Conservation (phyloP, 2,888 invertebrate genomes). For the Mythimna loreyi region DNA sequence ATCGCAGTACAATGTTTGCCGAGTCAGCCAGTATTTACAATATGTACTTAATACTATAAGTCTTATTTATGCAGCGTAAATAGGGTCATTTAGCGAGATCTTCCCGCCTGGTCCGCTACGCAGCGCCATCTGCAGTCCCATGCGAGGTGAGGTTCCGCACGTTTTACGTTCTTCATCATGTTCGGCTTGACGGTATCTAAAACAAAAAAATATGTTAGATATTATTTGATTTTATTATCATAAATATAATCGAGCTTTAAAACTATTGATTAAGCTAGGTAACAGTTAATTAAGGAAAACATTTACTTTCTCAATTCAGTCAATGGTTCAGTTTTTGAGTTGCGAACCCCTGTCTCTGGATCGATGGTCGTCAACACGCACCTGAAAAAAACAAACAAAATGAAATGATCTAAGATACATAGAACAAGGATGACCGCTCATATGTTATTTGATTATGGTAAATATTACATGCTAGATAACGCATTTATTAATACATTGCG, state of each 20-base stretch:
- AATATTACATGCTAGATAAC: no score
- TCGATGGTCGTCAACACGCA: slow-evolving; percentile 94
- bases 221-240: no score
- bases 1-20: no score
- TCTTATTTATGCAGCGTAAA: slow-evolving; percentile 78
- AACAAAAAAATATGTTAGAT: no score
- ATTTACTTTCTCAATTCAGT: slow-evolving; percentile 92
- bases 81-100: slow-evolving; percentile 76
- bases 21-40: no score
- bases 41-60: background rate
- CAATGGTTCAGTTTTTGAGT: slow-evolving; percentile 92
- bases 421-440: no score
- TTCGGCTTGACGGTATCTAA: slow-evolving; percentile 80
- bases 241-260: no score
- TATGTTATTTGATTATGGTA: no score
- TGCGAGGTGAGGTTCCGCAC: slow-evolving; percentile 77
- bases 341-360: slow-evolving; percentile 92
- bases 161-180: slow-evolving; percentile 72
- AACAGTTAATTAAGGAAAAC: background rate
- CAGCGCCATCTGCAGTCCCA: slow-evolving; percentile 84
- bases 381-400: slow-evolving; percentile 74
- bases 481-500: no score
- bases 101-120: slow-evolving; percentile 77
- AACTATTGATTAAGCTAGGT: background rate
- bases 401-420: no score